A percentile compares a stretch with the other conserved stretches of the same genome.
These are phyloP conservation scores for Corvus hawaiiensis DNA, from an alignment of 2,113 vertebrate genomes.

Conservation along the genomic window DNA sequence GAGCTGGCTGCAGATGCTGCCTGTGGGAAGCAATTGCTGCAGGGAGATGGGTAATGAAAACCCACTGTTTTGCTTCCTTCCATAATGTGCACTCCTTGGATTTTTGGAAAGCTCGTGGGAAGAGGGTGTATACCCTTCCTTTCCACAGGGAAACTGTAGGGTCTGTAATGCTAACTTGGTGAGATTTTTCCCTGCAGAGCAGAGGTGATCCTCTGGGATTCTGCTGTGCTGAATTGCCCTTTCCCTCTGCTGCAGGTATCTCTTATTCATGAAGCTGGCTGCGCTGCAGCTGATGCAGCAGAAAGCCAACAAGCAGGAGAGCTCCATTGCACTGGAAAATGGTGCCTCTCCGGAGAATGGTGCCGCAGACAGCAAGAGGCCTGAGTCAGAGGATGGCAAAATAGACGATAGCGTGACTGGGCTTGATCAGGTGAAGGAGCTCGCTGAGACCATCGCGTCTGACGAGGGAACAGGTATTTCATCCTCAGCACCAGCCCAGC, in stretches of 20 bases:
- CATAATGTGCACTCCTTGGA: background rate
- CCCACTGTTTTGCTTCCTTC: background rate
- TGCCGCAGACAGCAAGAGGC: conserved; percentile 72
- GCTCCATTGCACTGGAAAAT: conserved; percentile 59
- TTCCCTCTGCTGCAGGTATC: conserved; percentile 76
- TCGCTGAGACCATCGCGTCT: conserved; percentile 89
- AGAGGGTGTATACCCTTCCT: background rate
- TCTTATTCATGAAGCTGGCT: conserved; percentile 98
- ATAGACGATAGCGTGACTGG: conserved; percentile 81
- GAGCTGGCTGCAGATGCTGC: background rate
- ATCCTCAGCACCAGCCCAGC: background rate
- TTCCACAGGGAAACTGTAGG: background rate
- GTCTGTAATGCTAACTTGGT: background rate
- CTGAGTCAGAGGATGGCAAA: conserved; percentile 69
- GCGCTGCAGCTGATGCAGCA: conserved; percentile 97
- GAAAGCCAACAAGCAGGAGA: conserved; percentile 84
- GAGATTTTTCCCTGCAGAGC: background rate
- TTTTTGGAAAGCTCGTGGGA: background rate
- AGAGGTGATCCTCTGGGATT: background rate
- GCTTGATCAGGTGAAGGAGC: conserved; percentile 92
- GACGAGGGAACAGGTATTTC: conserved; percentile 84
- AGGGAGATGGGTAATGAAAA: background rate
- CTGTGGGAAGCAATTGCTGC: background rate
- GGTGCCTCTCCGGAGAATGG: conserved; percentile 52
- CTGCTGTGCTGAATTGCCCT: background rate